These are phyloP conservation scores for Vulpes lagopus DNA, from an alignment of 2,113 vertebrate species.

Conservation along the genomic window DNA sequence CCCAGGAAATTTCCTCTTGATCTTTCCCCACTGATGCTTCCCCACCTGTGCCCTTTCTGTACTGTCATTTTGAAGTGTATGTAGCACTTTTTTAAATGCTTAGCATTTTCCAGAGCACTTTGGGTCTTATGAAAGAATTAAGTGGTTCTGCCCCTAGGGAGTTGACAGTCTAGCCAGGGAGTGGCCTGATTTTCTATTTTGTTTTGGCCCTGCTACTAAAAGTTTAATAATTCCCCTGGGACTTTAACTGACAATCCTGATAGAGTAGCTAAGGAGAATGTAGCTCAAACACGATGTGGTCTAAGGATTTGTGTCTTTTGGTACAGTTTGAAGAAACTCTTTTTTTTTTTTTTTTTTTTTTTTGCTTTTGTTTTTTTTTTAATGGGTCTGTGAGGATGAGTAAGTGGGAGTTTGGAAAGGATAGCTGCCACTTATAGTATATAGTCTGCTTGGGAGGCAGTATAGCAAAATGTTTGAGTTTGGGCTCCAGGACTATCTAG, in stretches of 20 bases:
- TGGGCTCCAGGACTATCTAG: not conserved
- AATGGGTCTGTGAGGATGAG: not conserved
- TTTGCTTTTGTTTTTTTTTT: not conserved
- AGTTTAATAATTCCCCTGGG: constrained; percentile 10
- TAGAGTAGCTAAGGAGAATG: not conserved
- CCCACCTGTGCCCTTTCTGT: not conserved
- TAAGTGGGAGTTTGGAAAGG: not conserved
- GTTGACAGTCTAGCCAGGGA: constrained; percentile 30
- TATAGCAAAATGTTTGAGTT: not conserved
- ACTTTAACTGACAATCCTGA: constrained; percentile 29
- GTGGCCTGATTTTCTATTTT: constrained; percentile 31
- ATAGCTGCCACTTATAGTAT: not conserved
- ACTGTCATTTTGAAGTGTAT: constrained; percentile 7
- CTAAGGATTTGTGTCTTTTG: not conserved
- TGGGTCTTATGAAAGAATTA: constrained; percentile 36
- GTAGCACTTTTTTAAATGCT: constrained; percentile 29
- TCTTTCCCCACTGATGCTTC: not conserved
- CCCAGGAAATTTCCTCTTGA: constrained; percentile 28
- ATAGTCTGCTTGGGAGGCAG: not conserved
- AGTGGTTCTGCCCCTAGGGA: constrained; percentile 46
- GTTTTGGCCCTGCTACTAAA: constrained; percentile 9
- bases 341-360: not conserved
- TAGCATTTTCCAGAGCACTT: constrained; percentile 20
- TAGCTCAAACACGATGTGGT: not conserved
- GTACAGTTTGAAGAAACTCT: constrained; percentile 24